Base-by-base conservation (phyloP, 1,140 invertebrate genomes). In the Drosophila nasuta region DNA sequence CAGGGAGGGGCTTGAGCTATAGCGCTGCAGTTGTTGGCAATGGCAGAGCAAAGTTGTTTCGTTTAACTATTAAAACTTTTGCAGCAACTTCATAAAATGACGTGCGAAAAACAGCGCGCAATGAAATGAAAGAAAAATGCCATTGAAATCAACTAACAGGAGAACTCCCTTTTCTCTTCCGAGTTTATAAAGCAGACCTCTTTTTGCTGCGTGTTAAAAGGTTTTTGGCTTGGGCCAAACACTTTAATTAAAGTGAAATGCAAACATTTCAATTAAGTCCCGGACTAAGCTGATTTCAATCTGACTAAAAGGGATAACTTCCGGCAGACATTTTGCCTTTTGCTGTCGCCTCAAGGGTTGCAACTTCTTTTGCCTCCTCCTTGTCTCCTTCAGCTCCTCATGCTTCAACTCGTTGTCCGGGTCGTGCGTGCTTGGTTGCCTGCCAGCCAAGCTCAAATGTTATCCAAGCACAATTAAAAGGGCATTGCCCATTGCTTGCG, bases 291-390 rank as follows among this genome's bases (percentile, higher is more conserved):
- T 89, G 85, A 89, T 89, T 89, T 77, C 86, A 89, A 89, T 89
- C 81, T 90, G 85, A 75, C 86, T 90, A 89, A 89, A 89, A 89
- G 85, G 86, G 81, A 85, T 85, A 89, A 79, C 79, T 89, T 89
- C 85, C 86, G 85, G 63, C 71, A 83, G 77, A 85, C 74, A 43
- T 74, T 71, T 76, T 72, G 56, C 65, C 68, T 62, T 79, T 56
- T 68, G 45, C 72, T 54, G 70, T 28, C 59, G 60, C 58, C 45
- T 68, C 51, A 72, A 74, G 70, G 70, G 43, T 68, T 58, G 43
- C 57, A 48, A 13, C 41, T 46, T n/a, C 49, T 49, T 59, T 59
- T 52, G 10, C 57, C 20, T 25, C 20, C 20, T 51, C 25, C 56
- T 51, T 51, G 33, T 20, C 41, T 38, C 58, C 28, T 52, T 7